phyloP scores from a whole-genome alignment of 2,888 invertebrate species.

The Lycaena phlaeas region DNA sequence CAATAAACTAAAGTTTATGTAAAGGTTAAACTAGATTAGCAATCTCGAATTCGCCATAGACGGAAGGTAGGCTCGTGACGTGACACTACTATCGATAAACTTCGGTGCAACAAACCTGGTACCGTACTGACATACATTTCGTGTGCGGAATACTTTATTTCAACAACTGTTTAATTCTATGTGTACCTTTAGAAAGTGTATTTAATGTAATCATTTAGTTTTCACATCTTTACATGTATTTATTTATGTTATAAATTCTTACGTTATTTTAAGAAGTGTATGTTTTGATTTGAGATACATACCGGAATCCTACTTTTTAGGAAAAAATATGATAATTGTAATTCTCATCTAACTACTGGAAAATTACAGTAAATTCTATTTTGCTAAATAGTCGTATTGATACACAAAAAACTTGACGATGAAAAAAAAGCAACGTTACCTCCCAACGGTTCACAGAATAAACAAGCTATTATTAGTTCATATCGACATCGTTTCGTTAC shows the following conservation, averaged over 20 bases:
- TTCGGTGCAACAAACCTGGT: conserved; percentile 11
- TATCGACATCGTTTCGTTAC: conserved; percentile 1
- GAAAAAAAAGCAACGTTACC: too few relatives aligned
- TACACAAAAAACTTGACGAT: too few relatives aligned
- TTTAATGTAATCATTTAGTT: background rate
- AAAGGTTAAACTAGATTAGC: conserved; percentile 11
- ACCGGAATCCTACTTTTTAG: too few relatives aligned
- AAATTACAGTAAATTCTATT: too few relatives aligned
- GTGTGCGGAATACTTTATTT: conserved; percentile 12
- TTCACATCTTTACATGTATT: background rate
- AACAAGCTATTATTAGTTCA: too few relatives aligned
- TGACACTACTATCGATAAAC: conserved; percentile 21
- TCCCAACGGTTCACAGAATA: too few relatives aligned
- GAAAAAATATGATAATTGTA: too few relatives aligned
- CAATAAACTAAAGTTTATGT: background rate
- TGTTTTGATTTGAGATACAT: too few relatives aligned
- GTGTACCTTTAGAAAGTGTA: conserved; percentile 4
- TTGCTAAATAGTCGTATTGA: too few relatives aligned
- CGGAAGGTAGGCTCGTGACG: conserved; percentile 15
- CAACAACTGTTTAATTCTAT: conserved; percentile 5
- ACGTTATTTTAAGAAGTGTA: too few relatives aligned
- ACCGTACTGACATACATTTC: conserved; percentile 14
- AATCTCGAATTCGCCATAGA: conserved; percentile 8
- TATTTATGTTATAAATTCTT: too few relatives aligned
- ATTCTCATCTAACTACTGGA: too few relatives aligned